These are phyloP conservation scores for Tretioscincus oriximinensis DNA, from an alignment of 2,113 vertebrate species.

Conservation along the genomic window DNA sequence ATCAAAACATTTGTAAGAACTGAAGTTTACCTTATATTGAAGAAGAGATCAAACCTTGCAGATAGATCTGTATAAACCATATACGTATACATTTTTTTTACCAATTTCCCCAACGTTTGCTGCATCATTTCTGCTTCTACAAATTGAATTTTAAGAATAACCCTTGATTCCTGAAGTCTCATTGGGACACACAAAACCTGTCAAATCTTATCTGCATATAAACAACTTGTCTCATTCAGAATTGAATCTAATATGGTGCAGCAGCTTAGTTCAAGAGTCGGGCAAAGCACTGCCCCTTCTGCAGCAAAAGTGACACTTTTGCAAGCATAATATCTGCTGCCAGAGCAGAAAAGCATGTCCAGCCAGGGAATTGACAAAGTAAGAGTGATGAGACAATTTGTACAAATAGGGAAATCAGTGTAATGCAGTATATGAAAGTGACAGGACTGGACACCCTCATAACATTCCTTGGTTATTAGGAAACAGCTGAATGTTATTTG, in stretches of 20 bases:
- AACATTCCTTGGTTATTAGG: not conserved
- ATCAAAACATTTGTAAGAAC: no score
- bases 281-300: not conserved
- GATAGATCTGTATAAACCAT: no score
- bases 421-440: fast-evolving
- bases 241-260: not conserved
- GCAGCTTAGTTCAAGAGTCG: not conserved
- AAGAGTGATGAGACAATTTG: conserved; percentile 16
- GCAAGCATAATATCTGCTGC: not conserved
- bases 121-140: not conserved
- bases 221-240: not conserved
- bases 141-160: not conserved
- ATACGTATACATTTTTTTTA: not conserved
- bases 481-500: not conserved
- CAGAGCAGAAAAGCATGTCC: not conserved
- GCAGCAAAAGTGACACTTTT: not conserved
- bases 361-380: not conserved
- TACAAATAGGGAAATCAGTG: not conserved
- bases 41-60: no score
- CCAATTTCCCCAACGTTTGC: not conserved
- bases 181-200: not conserved
- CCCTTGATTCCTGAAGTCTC: not conserved
- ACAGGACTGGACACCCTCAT: not conserved
- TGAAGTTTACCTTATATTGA: no score
- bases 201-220: not conserved